These are phyloP conservation scores for Ornithoptera alexandrae DNA, from an alignment of 2,888 invertebrate genomes.

Conservation along the genomic window DNA sequence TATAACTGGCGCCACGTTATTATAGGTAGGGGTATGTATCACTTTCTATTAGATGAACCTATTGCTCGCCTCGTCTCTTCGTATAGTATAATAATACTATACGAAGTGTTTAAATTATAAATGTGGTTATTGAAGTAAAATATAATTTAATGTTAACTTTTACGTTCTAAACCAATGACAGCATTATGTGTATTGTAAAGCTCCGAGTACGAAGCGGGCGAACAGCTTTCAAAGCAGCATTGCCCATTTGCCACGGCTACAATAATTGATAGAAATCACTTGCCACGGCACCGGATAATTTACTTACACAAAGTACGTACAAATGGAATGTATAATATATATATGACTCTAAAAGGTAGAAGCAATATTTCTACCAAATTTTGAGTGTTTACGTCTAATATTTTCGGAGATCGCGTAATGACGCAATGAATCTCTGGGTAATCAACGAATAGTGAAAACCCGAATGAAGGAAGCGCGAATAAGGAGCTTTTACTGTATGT, in stretches of 20 bases:
- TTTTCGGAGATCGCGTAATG: not conserved
- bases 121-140: not conserved
- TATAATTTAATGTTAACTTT: slow-evolving; percentile 1
- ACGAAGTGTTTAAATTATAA: too few species aligned
- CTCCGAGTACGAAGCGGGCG: slow-evolving; percentile 5
- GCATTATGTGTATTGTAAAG: slow-evolving; percentile 5
- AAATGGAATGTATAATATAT: not conserved
- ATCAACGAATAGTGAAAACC: too few species aligned
- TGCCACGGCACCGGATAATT: slow-evolving; percentile 11
- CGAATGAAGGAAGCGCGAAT: too few species aligned
- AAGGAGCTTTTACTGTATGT: too few species aligned
- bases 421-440: too few species aligned
- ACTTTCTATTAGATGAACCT: too few species aligned
- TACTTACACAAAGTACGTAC: slow-evolving; percentile 3
- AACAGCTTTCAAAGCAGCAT: slow-evolving; percentile 28
- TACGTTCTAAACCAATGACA: slow-evolving; percentile 9
- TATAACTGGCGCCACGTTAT: too few species aligned
- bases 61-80: too few species aligned
- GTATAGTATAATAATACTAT: too few species aligned
- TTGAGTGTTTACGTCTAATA: not conserved
- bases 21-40: too few species aligned
- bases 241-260: slow-evolving; percentile 27
- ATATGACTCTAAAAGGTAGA: too few species aligned
- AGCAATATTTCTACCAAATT: too few species aligned
- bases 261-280: slow-evolving; percentile 28